Base-by-base conservation (phyloP, 2,888 invertebrate genomes). In the Spodoptera littoralis region DNA sequence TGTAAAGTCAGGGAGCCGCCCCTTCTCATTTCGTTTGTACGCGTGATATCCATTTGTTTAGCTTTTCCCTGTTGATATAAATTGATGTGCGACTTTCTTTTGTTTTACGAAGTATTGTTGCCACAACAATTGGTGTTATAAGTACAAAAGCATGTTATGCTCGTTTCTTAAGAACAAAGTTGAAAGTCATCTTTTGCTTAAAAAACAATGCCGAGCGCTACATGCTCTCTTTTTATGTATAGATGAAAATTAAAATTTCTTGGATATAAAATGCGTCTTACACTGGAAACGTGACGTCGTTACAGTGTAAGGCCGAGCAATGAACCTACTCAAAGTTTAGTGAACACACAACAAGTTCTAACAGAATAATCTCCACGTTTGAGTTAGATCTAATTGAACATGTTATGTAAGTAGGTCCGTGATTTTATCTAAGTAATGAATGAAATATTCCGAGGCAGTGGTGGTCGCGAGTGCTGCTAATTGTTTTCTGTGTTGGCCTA, bases 401-500 rank as follows among this genome's bases (percentile, higher is more conserved):
- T 68, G 71, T 67, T 68, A 65, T 50, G 74, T 65, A 69, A 61
- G 65, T 66, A 60, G 59, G 63, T 57, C 60, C 45, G 61, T 70
- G 80, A 79, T 77, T 80, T 70, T 80, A 74, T 77, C 66, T 63
- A 47, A 61, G 62, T 66, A 79, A 79, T 79, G 56, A 70, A 70
- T 77, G 62, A 77, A 79, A 79, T 79, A 79, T 73, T 79, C 72
- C 70, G 62, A 77, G 71, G 72, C 71, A 27, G 65, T 67, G 77
- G 80, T 54, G 58, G 75, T 79, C 80, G 68, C 86, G 81, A 84
- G 80, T 86, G 84, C 72, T 81, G 80, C 83, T 87, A 88, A 91
- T 90, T 88, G 88, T 90, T 90, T 90, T 89, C 84, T 83, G 84
- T 87, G 85, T 84, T 82, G 82, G 80, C 84, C 80, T 83, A 87